Percentiles rank a stretch among this genome's conserved stretches.
Evolutionary conservation across 2,888 invertebrate species (phyloP).

Genomic region (Papilio elwesi): DNA sequence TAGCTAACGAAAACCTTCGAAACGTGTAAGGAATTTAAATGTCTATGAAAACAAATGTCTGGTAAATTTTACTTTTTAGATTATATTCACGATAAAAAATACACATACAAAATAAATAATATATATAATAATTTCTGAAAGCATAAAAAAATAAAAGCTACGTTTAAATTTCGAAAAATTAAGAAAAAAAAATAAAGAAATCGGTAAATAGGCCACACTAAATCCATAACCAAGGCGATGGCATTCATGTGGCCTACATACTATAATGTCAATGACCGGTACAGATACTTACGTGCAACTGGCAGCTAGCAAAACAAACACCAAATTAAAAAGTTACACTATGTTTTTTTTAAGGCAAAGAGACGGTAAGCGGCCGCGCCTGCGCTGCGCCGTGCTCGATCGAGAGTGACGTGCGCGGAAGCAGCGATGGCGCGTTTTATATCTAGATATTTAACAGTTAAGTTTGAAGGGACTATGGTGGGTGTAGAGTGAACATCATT

Average conservation of each 20-base stretch:
- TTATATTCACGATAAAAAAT: background rate
- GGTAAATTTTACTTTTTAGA: background rate
- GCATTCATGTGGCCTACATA: constrained; percentile 59
- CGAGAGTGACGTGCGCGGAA: constrained; percentile 80
- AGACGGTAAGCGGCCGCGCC: constrained; percentile 67
- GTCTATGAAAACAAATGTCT: background rate
- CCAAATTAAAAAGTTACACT: constrained; percentile 59
- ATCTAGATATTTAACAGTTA: constrained; percentile 81
- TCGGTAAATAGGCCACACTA: constrained; percentile 52
- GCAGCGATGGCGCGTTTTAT: constrained; percentile 69
- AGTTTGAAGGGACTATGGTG: constrained; percentile 66
- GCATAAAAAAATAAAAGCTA: background rate
- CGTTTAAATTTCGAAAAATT: too few relatives aligned
- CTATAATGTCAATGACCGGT: constrained; percentile 55
- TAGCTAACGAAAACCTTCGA: constrained; percentile 13
- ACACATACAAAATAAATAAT: background rate
- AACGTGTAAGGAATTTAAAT: background rate
- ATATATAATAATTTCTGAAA: too few relatives aligned
- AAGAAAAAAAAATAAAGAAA: background rate
- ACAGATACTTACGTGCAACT: constrained; percentile 65
- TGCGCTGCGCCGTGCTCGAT: constrained; percentile 65
- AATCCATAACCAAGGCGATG: too few relatives aligned
- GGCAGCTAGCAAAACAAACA: constrained; percentile 56
- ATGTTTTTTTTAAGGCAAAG: constrained; percentile 49
- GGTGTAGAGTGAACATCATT: constrained; percentile 57